Evolutionary conservation across 2,888 invertebrate species (phyloP), one percentile per base, ranked within the genome.

Genomic region (Sphaeridia pumilis): DNA sequence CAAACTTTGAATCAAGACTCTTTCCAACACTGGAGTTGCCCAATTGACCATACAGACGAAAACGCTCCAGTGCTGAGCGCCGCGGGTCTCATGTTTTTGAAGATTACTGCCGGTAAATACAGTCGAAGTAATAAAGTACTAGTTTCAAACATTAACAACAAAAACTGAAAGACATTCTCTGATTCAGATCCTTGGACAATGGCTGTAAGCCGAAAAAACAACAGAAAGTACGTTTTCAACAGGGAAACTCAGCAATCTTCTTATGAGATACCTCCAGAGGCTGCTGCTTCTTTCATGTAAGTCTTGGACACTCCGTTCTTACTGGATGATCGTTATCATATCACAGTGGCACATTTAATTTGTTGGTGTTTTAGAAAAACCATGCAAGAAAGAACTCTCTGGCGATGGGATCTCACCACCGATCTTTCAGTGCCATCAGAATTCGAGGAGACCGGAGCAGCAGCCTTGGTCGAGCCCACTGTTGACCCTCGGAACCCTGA

Each of bases 121-220:
- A 27, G 25, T 26, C 14, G 21, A 4, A 17, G 12, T 5, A 21
- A 4, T 24, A 20, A 31, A n/a, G n/a, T 35, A 4, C 43, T n/a
- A 46, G 36, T n/a, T 25, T n/a, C n/a, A n/a, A 48, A n/a, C n/a
- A n/a, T n/a, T n/a, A n/a, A n/a, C n/a, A n/a, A n/a, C n/a, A n/a
- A n/a, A n/a, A n/a, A n/a, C n/a, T n/a, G n/a, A n/a, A n/a, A n/a
- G n/a, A n/a, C n/a, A n/a, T n/a, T n/a, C n/a, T n/a, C n/a, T n/a
- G 27, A 22, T 48, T 3, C 42, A 63, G 63, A 60, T 54, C 63
- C 63, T 2, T 63, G 63, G 63, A 53, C 46, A 41, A 63, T 63
- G 60, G 56, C 54, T 14, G 27, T 59, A 12, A 58, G 58, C 44
- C 38, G 47, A 1, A 26, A 31, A 20, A 49, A 47, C 10, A 55